Conservation (phyloP, 2,113 vertebrate genomes). For the Chitala chitala region DNA sequence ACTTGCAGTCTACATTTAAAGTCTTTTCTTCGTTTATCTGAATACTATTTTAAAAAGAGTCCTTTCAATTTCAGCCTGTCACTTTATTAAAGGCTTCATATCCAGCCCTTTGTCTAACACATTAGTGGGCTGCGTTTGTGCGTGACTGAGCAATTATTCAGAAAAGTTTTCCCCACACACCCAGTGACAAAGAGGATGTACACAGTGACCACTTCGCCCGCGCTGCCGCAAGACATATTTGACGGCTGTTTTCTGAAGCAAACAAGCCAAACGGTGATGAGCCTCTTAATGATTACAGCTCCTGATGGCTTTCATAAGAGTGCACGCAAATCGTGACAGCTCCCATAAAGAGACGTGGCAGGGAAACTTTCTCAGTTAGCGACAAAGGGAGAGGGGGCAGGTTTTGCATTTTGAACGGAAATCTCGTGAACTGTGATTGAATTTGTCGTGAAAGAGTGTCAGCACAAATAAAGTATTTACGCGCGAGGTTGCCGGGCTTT, state of each 20-base stretch:
- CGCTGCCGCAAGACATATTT: constrained; percentile 47
- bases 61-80: not conserved
- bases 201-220: constrained; percentile 28
- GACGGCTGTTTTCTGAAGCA: constrained; percentile 60
- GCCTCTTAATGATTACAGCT: constrained; percentile 74
- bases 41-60: not conserved
- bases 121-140: constrained; percentile 48
- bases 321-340: constrained; percentile 78
- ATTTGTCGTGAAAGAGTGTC: constrained; percentile 98
- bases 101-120: constrained; percentile 45
- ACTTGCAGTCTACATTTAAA: not conserved
- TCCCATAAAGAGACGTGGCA: constrained; percentile 79
- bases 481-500: constrained; percentile 73
- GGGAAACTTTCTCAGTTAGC: constrained; percentile 83
- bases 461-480: constrained; percentile 89
- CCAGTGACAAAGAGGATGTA: constrained; percentile 43
- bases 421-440: constrained; percentile 88
- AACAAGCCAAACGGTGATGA: constrained; percentile 72
- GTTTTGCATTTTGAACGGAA: constrained; percentile 81
- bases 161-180: constrained; percentile 46
- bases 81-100: constrained; percentile 14
- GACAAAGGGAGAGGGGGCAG: constrained; percentile 81
- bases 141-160: constrained; percentile 54
- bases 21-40: not conserved
- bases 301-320: constrained; percentile 82